A percentile compares a stretch with the other conserved stretches of the same genome.
These are phyloP conservation scores for Octodonta nipae DNA, from an alignment of 2,888 invertebrate species.

Conservation along the genomic window DNA sequence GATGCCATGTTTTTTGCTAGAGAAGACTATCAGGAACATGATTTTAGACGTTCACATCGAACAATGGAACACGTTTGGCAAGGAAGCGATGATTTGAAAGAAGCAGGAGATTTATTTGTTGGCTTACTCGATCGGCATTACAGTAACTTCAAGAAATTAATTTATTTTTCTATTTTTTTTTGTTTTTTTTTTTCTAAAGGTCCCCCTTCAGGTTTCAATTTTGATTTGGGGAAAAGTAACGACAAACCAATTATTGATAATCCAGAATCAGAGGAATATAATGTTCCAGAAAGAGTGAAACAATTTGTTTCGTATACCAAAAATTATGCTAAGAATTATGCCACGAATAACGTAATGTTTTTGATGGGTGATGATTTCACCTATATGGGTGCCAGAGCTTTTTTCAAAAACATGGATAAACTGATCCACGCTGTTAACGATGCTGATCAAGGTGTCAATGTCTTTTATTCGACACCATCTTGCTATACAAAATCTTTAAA, in stretches of 20 bases:
- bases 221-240: too few relatives aligned
- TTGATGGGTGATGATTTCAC: conserved; percentile 56
- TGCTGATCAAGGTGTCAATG: conserved; percentile 43
- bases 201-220: too few relatives aligned
- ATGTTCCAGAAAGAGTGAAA: conserved; percentile 13
- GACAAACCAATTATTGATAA: conserved; percentile 49
- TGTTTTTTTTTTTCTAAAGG: too few relatives aligned
- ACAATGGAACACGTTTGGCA: conserved; percentile 61
- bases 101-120: conserved; percentile 3
- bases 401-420: conserved; percentile 49
- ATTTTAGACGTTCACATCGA: conserved; percentile 41
- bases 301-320: too few relatives aligned
- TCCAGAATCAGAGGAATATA: conserved; percentile 46
- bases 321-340: conserved; percentile 38
- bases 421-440: conserved; percentile 27
- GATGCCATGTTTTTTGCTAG: conserved; percentile 61
- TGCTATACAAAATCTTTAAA: conserved; percentile 69
- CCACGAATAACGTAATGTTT: conserved; percentile 46
- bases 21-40: conserved; percentile 53
- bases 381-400: conserved; percentile 43
- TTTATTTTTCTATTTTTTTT: too few relatives aligned
- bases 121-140: too few relatives aligned
- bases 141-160: too few relatives aligned
- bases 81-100: conserved; percentile 44
- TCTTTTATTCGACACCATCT: conserved; percentile 73